Conservation (phyloP, 2,113 vertebrate species). For the Python bivittatus region DNA sequence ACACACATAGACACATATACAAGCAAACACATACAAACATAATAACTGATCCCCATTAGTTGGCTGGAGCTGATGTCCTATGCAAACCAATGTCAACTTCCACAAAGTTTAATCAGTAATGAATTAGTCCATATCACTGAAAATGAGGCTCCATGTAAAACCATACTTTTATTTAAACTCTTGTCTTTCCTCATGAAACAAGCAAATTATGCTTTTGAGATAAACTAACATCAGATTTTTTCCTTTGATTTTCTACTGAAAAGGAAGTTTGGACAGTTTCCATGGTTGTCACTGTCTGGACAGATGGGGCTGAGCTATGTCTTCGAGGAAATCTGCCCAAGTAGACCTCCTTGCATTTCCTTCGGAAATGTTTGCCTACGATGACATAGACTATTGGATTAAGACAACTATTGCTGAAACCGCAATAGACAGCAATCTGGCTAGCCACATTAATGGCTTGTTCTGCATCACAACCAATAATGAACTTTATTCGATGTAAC, state of each 20-base stretch:
- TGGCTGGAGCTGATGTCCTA: background rate
- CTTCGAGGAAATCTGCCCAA: slow-evolving; percentile 48
- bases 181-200: background rate
- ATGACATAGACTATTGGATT: slow-evolving; percentile 94
- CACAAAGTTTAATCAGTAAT: background rate
- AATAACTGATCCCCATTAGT: background rate
- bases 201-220: slow-evolving; percentile 4
- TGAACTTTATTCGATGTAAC: slow-evolving; percentile 42
- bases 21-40: background rate
- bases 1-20: background rate
- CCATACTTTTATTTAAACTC: background rate
- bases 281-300: slow-evolving; percentile 61
- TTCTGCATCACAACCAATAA: slow-evolving; percentile 65
- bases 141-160: background rate
- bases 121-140: background rate
- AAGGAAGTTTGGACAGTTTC: slow-evolving; percentile 72
- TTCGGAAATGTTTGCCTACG: slow-evolving; percentile 92
- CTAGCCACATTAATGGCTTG: slow-evolving; percentile 70
- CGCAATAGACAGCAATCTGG: slow-evolving; percentile 80
- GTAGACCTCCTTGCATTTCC: slow-evolving; percentile 85
- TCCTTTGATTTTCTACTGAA: slow-evolving; percentile 58
- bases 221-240: slow-evolving; percentile 37
- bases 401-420: slow-evolving; percentile 91
- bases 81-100: background rate
- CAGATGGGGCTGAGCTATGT: slow-evolving; percentile 37